These are phyloP conservation scores for Dromius quadrimaculatus DNA, from an alignment of 2,888 invertebrate species.

Conservation along the genomic window DNA sequence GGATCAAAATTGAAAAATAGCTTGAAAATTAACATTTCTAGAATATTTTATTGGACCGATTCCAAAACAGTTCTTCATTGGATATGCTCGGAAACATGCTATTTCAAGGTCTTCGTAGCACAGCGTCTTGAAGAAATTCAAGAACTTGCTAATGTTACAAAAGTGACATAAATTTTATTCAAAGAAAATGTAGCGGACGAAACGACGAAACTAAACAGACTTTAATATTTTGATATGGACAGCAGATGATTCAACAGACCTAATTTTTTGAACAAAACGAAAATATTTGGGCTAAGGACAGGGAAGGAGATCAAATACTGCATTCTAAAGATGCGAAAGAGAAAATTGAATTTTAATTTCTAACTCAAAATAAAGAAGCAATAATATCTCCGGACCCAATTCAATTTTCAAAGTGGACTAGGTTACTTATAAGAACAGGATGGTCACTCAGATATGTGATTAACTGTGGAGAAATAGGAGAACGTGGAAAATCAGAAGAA, in stretches of 20 bases:
- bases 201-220: constrained; percentile 37
- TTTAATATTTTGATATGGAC: constrained; percentile 18
- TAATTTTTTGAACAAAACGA: not conserved
- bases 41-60: constrained; percentile 41
- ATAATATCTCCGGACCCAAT: not conserved
- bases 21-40: constrained; percentile 17
- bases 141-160: constrained; percentile 16
- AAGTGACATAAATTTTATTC: constrained; percentile 38
- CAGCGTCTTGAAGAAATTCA: constrained; percentile 43
- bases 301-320: not conserved
- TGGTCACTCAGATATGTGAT: not conserved
- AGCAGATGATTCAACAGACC: constrained; percentile 39
- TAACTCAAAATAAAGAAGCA: not conserved
- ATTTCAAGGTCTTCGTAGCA: constrained; percentile 44
- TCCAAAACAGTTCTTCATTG: constrained; percentile 42
- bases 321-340: not conserved
- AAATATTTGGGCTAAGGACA: not conserved
- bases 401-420: constrained; percentile 36
- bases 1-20: not conserved
- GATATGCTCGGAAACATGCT: constrained; percentile 33
- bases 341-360: not conserved
- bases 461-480: not conserved
- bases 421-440: not conserved
- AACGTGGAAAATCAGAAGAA: not conserved
- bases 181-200: constrained; percentile 44